phyloP scores from a whole-genome alignment of 2,888 invertebrate genomes.

The Metacarcinus magister region DNA sequence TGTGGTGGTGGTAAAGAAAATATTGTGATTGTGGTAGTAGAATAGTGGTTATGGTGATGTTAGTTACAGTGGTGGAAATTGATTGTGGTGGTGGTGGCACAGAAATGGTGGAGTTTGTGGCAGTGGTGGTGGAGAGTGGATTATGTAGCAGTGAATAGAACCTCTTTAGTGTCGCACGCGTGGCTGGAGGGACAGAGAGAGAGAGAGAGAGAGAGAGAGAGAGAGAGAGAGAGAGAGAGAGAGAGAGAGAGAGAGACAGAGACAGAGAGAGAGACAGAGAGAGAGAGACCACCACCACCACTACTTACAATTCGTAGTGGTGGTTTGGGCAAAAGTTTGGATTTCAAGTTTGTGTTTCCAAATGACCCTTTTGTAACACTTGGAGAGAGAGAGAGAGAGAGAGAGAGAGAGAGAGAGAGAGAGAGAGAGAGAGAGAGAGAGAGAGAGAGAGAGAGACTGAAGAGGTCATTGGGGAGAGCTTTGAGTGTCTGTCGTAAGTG shows the following conservation, averaged over 20 bases:
- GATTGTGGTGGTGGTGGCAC: background rate
- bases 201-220: too few relatives aligned
- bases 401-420: constrained; percentile 26
- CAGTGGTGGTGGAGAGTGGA: background rate
- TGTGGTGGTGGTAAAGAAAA: background rate
- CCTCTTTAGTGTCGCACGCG: constrained; percentile 29
- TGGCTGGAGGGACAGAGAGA: constrained; percentile 20
- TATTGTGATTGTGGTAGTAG: background rate
- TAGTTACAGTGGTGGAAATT: background rate
- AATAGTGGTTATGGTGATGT: background rate
- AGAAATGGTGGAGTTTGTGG: background rate
- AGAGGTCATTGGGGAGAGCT: too few relatives aligned
- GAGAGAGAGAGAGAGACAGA: background rate
- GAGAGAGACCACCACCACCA: background rate
- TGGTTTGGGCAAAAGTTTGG: background rate
- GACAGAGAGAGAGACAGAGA: constrained; percentile 4
- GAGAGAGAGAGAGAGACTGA: too few relatives aligned
- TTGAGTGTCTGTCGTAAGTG: too few relatives aligned
- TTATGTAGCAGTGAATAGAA: constrained; percentile 27
- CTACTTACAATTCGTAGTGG: background rate
- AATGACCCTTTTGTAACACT: background rate
- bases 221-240: background rate
- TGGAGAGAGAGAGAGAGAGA: background rate
- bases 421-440: background rate
- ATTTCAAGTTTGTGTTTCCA: background rate